phyloP scores from a whole-genome alignment of 2,797 vertebrate genomes.

The Remorina albescens region DNA sequence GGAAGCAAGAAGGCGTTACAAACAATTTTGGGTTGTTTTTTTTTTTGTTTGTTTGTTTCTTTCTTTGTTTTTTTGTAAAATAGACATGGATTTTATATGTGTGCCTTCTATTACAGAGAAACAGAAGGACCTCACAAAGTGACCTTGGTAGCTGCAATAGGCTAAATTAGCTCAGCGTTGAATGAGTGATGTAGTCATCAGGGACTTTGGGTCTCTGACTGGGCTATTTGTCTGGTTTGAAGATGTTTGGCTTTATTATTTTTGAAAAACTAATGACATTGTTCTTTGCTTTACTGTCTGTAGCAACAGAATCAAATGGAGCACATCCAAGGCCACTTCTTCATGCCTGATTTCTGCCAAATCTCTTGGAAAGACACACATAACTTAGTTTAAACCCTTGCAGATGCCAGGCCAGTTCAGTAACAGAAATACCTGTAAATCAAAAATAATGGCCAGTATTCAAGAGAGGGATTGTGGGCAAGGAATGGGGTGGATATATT shows the following conservation, averaged over 20 bases:
- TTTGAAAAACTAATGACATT: not conserved
- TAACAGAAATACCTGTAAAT: constrained; percentile 1
- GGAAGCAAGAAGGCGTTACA: not conserved
- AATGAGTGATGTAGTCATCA: not conserved
- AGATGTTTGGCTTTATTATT: not conserved
- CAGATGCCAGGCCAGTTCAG: not conserved
- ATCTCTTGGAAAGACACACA: not conserved
- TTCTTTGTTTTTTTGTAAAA: not conserved
- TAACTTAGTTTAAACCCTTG: not conserved
- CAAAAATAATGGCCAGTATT: not conserved
- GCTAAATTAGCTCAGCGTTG: not conserved
- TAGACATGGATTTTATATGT: not conserved
- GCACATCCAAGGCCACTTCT: not conserved
- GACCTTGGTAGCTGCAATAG: not conserved
- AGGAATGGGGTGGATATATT: not conserved
- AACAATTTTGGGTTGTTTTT: too few species aligned
- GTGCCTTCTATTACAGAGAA: not conserved
- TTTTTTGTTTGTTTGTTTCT: too few species aligned
- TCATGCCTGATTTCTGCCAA: not conserved
- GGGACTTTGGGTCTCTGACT: not conserved
- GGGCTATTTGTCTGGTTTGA: not conserved
- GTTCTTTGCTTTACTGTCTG: not conserved
- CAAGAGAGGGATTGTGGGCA: not conserved
- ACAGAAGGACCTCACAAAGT: not conserved
- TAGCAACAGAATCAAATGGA: not conserved